Evolutionary conservation across 2,888 invertebrate species (phyloP).

Genomic region (Aproaerema taeniolella): DNA sequence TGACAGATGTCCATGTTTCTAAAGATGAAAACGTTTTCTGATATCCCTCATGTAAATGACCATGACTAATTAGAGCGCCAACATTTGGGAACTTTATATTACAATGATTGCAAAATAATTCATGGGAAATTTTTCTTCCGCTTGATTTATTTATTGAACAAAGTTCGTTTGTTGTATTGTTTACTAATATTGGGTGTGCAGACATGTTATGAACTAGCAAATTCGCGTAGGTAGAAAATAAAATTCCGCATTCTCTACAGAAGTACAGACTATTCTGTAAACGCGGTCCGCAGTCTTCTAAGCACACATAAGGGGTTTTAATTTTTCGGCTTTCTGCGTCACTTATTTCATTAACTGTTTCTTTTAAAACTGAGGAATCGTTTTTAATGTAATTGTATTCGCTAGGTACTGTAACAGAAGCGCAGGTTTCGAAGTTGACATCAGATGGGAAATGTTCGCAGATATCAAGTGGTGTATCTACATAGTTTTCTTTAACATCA

Average conservation of each 20-base stretch:
- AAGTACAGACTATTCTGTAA: slow-evolving; percentile 30
- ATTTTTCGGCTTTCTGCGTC: too few relatives aligned
- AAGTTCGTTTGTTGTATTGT: slow-evolving; percentile 23
- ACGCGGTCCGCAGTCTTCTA: slow-evolving; percentile 36
- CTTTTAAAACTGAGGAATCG: too few relatives aligned
- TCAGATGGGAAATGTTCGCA: not conserved
- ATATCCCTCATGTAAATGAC: slow-evolving; percentile 34
- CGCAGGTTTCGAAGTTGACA: not conserved
- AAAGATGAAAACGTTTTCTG: slow-evolving; percentile 13
- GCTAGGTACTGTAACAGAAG: not conserved
- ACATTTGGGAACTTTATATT: slow-evolving; percentile 32
- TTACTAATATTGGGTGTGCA: slow-evolving; percentile 39
- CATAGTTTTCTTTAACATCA: slow-evolving; percentile 2
- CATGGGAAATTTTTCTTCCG: not conserved
- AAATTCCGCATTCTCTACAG: slow-evolving; percentile 34
- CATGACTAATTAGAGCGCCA: slow-evolving; percentile 35
- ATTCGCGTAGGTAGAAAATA: slow-evolving; percentile 42
- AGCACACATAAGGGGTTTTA: slow-evolving; percentile 15
- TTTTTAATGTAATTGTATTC: too few relatives aligned
- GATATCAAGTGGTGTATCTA: not conserved
- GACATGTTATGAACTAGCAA: slow-evolving; percentile 43
- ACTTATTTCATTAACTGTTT: too few relatives aligned
- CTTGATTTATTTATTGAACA: slow-evolving; percentile 20
- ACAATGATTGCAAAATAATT: slow-evolving; percentile 40
- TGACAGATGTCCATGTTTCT: too few relatives aligned